phyloP scores from a whole-genome alignment of 2,113 vertebrate genomes.

The Chamaetylas fuelleborni region DNA sequence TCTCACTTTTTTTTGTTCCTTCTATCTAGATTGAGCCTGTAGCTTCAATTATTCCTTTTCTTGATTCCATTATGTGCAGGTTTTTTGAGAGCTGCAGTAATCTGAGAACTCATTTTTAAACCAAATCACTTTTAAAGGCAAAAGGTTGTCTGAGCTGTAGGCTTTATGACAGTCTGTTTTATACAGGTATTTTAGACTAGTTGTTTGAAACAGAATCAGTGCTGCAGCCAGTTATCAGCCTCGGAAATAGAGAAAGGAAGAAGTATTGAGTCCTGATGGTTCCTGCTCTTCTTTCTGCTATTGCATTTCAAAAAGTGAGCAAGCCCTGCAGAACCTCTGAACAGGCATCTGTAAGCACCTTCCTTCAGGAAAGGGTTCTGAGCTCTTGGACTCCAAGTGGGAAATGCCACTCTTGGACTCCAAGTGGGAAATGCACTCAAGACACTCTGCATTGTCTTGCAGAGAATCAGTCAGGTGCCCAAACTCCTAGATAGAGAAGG shows the following conservation, averaged over 20 bases:
- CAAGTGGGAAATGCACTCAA: background rate
- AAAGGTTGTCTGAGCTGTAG: background rate
- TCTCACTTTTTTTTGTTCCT: background rate
- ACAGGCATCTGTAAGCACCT: background rate
- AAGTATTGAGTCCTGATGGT: background rate
- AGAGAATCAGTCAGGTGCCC: background rate
- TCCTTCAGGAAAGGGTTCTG: background rate
- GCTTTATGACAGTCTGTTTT: background rate
- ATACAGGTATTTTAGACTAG: background rate
- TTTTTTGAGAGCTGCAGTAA: background rate
- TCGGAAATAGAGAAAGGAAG: background rate
- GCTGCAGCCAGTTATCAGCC: background rate
- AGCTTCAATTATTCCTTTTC: background rate
- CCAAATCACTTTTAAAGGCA: background rate
- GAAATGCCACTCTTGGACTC: background rate
- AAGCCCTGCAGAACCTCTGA: background rate
- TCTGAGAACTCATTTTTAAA: background rate
- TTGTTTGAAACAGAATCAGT: background rate
- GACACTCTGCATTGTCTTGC: background rate
- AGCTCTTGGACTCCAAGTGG: background rate
- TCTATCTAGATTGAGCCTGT: background rate
- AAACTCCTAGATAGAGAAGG: background rate
- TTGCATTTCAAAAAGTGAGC: background rate
- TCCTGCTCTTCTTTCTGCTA: background rate
- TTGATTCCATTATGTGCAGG: background rate